phyloP scores from a whole-genome alignment of 2,113 vertebrate species.

The Butorides virescens region DNA sequence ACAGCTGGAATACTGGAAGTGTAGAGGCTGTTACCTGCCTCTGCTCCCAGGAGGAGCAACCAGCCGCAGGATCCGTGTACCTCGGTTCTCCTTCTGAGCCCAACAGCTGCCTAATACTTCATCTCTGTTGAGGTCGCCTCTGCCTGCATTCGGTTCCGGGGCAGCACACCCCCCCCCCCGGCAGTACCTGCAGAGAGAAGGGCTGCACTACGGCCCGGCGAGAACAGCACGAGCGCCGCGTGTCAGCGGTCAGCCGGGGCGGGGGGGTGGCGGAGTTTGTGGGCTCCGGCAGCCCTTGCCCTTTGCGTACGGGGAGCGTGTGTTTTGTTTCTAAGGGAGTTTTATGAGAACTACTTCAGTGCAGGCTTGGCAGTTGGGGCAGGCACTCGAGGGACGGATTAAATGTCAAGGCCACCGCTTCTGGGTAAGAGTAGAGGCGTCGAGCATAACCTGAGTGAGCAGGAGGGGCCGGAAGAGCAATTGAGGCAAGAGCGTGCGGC shows the following conservation, averaged over 20 bases:
- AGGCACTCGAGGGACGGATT: conserved; percentile 6
- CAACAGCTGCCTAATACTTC: not conserved
- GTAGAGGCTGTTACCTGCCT: not conserved
- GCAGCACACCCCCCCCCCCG: not conserved
- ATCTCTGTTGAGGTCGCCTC: not conserved
- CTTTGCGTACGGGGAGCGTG: not conserved
- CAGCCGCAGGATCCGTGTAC: too few relatives aligned
- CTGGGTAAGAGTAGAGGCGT: not conserved
- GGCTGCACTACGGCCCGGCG: not conserved
- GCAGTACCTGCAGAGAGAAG: not conserved
- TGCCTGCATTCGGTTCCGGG: not conserved
- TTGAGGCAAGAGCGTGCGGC: not conserved
- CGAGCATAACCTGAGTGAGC: not conserved
- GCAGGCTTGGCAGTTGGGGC: conserved; percentile 40
- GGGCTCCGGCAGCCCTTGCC: not conserved
- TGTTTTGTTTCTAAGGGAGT: conserved; percentile 57
- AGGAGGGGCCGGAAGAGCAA: not conserved
- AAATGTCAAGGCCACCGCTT: conserved; percentile 50
- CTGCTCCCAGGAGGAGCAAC: not conserved
- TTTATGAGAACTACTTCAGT: conserved; percentile 41
- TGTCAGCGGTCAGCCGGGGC: not conserved
- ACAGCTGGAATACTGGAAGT: not conserved
- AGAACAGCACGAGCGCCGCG: not conserved
- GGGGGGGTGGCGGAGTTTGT: not conserved
- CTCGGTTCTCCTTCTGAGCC: not conserved